Conservation (phyloP, 2,888 invertebrate genomes). For the Apamea anceps region DNA sequence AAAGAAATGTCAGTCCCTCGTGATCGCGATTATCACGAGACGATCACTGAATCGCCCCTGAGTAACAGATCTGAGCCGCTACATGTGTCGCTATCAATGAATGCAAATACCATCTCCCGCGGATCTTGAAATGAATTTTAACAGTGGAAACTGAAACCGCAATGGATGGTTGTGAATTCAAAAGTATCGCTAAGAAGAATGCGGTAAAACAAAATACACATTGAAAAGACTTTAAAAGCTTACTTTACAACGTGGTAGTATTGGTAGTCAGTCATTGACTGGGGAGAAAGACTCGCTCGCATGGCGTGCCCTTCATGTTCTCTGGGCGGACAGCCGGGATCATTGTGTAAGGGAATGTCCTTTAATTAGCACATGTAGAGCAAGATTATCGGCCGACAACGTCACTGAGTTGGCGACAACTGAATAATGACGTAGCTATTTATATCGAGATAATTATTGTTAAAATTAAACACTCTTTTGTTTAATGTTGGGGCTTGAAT, state of each 20-base stretch:
- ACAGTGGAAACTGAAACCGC: conserved; percentile 48
- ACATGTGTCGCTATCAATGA: conserved; percentile 47
- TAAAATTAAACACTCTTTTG: conserved; percentile 64
- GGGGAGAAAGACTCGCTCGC: conserved; percentile 80
- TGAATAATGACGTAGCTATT: conserved; percentile 84
- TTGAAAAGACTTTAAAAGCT: conserved; percentile 82
- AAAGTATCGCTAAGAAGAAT: conserved; percentile 59
- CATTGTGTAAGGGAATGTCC: conserved; percentile 85
- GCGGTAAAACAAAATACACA: conserved; percentile 82
- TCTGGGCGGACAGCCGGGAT: conserved; percentile 81
- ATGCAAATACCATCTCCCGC: conserved; percentile 64
- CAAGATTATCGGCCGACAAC: conserved; percentile 84
- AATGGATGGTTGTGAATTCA: conserved; percentile 62
- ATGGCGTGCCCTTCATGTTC: conserved; percentile 79
- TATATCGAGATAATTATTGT: conserved; percentile 73
- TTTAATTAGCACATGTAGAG: conserved; percentile 89
- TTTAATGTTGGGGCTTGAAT: conserved; percentile 34
- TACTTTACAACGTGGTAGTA: conserved; percentile 80
- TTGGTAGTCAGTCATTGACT: conserved; percentile 85
- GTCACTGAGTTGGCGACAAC: conserved; percentile 80
- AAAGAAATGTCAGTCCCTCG: conserved; percentile 87
- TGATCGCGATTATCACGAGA: conserved; percentile 88
- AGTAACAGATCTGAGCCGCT: conserved; percentile 69
- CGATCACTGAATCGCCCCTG: conserved; percentile 84
- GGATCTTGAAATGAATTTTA: neutral